phyloP scores from a whole-genome alignment of 2,888 invertebrate genomes.

The Trachelus iudaicus region DNA sequence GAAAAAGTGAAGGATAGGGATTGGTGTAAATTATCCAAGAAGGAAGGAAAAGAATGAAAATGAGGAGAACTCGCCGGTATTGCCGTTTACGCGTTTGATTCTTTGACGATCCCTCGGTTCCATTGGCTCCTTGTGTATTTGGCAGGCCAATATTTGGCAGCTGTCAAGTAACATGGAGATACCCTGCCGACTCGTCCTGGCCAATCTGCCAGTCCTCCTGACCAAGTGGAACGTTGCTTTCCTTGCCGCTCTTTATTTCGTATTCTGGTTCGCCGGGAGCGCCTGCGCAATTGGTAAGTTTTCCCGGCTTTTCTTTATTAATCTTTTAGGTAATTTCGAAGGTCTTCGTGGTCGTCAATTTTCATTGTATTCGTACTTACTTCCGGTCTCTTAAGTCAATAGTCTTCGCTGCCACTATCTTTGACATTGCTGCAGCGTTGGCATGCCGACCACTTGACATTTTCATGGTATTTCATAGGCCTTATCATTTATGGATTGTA shows the following conservation, averaged over 20 bases:
- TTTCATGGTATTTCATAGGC: background rate
- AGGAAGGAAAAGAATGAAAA: background rate
- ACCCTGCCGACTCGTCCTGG: slow-evolving; percentile 25
- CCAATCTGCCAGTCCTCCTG: slow-evolving; percentile 25
- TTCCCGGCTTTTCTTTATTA: slow-evolving; percentile 1
- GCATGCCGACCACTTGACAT: background rate
- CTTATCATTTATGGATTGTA: background rate
- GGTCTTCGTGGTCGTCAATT: background rate
- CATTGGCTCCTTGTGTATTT: background rate
- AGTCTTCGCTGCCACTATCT: background rate
- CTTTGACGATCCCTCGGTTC: background rate
- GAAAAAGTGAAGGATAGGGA: background rate
- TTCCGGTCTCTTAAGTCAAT: background rate
- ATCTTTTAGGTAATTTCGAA: background rate
- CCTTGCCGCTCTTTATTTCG: slow-evolving; percentile 41
- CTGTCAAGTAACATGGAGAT: slow-evolving; percentile 36
- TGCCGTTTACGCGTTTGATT: background rate
- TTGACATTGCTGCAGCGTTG: background rate
- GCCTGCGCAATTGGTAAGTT: slow-evolving; percentile 49
- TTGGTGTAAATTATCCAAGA: background rate
- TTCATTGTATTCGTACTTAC: background rate
- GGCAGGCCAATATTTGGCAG: slow-evolving; percentile 6
- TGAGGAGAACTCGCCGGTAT: background rate
- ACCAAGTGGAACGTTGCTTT: slow-evolving; percentile 31
- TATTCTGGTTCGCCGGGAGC: slow-evolving; percentile 36